Base-by-base conservation (phyloP, 2,797 vertebrate genomes). In the Sebastes elongatus region DNA sequence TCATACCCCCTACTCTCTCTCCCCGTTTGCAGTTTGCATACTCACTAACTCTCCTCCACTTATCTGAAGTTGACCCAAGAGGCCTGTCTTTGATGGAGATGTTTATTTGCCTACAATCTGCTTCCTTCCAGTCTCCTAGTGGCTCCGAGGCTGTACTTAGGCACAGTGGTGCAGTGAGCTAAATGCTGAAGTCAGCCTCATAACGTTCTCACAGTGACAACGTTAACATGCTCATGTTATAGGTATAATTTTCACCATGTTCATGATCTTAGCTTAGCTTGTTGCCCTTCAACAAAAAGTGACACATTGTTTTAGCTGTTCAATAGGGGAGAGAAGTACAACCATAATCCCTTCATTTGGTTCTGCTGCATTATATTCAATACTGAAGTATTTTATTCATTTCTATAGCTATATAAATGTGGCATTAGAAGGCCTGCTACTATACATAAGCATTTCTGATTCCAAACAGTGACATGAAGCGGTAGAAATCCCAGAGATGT, bases 61-160 rank as follows among this genome's bases (percentile, higher is more conserved):
- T 71, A 73, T 77, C 65, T 77, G 64, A 80, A 69, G 76, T 38
- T 56, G 53, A 66, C 65, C 73, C 46, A 7, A 16, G 53, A 77
- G 33, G 30, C 42, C 30, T 13, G 20, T 16, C 74, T 83, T 74
- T 82, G 71, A 86, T 76, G 59, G 5, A 65, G 28, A 63, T 60
- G 27, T 76, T 80, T 80, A 20, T 86, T 64, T 46, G 49, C n/a
- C 35, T 42, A 16, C 30, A 65, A 18, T 70, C 53, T 57, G 23
- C 35, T 49, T 52, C 49, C 57, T 32, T 70, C 20, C 23, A 20
- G 20, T n/a, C 32, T 71, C 30, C 10, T 16, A 46, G 14, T 46
- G 42, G 16, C 42, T 46, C 42, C 16, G 42, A 46, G 42, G 16
- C 42, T 46, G 42, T 46, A 8, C 42, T 46, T 46, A 18, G 42